Base-by-base conservation (phyloP, 2,888 invertebrate genomes). In the Polietes domitor region DNA sequence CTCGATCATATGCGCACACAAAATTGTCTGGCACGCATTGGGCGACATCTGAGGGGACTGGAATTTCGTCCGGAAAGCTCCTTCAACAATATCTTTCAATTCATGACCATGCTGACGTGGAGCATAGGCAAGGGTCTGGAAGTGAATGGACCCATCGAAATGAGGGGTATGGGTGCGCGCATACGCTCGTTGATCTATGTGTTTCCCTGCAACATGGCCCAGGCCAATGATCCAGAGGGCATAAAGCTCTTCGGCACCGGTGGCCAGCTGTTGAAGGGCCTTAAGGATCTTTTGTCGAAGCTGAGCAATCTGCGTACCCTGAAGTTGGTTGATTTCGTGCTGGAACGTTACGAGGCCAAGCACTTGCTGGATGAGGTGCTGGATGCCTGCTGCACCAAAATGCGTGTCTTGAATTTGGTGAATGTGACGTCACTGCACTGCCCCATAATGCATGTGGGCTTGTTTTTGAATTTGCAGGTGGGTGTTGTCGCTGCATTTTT, bases 31-130 rank as follows among this genome's bases (percentile, higher is more conserved):
- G 93, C 94, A 58, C 93, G 94, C 85, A 94, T 96, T 26, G 96
- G 96, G 0, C 93, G 92, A 70, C 93, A 94, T 88, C 94, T 97
- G 87, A 93, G 94, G 80, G 93, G 93, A 10, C 92, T 97, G 37
- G 93, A 95, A 17, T 94, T 97, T 86, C 94, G 94, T 41, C 96
- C 96, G 0, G 95, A 95, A 93, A 92, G 94, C 80, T 96, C 96
- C 90, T 96, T 96, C 88, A 95, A 96, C 91, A 97, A 97, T 90
- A 93, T 97, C 55, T 96, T 95, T 90, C 96, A 97, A 90, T 97
- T 97, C 89, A 96, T 97, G 94, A 95, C 96, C 79, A 95, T 97
- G 93, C 90, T 97, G n/a, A 94, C 95, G 0, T 95, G 95, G 93
- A 96, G 95, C 88, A 94, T 95, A 0, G 95, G 95, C 86, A 94